A percentile compares a stretch with the other conserved stretches of the same genome.
Conservation (phyloP, 2,888 invertebrate genomes). For the Acheta domesticus region DNA sequence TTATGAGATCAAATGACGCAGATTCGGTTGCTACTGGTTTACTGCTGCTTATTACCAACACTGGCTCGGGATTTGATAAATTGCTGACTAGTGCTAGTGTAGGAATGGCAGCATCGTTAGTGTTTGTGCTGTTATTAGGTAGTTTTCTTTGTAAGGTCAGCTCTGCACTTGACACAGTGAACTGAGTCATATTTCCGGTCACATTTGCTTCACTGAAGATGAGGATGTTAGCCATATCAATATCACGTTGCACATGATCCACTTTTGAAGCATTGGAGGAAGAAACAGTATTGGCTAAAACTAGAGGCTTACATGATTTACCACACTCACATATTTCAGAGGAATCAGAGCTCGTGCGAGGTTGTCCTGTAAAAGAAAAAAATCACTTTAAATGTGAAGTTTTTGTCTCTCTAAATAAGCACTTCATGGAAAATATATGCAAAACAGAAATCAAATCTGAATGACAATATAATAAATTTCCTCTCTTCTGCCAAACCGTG, state of each 20-base stretch:
- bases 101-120: neutral
- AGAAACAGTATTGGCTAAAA: neutral
- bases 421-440: too few species aligned
- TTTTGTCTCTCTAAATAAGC: too few species aligned
- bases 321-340: constrained; percentile 55
- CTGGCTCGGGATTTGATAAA: neutral
- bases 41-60: neutral
- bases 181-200: neutral
- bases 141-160: neutral
- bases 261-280: neutral
- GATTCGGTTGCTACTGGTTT: constrained; percentile 19
- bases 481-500: too few species aligned
- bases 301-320: constrained; percentile 46
- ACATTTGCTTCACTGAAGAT: neutral
- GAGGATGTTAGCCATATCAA: neutral
- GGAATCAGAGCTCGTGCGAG: constrained; percentile 48
- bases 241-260: neutral
- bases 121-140: neutral
- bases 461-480: too few species aligned
- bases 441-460: too few species aligned
- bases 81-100: neutral
- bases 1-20: neutral
- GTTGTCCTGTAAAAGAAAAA: constrained; percentile 33
- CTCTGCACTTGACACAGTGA: neutral
- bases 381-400: neutral